A percentile compares a stretch with the other conserved stretches of the same genome.
Evolutionary conservation across 1,140 invertebrate species (phyloP).

Genomic region (Mycetomoellerius zeteki): DNA sequence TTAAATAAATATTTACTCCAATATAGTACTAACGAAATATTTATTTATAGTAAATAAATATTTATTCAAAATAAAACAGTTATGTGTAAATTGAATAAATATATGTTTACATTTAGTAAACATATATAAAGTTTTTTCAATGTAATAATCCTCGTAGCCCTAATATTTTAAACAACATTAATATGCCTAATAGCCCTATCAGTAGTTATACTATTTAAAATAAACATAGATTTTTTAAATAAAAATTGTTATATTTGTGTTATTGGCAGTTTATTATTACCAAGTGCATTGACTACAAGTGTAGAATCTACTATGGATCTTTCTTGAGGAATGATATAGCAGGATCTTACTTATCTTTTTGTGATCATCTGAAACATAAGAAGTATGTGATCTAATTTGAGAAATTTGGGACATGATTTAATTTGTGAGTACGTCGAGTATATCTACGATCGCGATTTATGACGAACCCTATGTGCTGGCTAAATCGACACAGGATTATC

Average conservation of each 20-base stretch:
- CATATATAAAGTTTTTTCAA: too few relatives aligned
- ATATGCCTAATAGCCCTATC: too few relatives aligned
- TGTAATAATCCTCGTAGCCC: too few relatives aligned
- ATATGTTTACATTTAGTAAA: too few relatives aligned
- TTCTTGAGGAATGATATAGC: background rate
- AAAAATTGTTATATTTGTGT: background rate
- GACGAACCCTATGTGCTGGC: background rate
- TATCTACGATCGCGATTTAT: background rate
- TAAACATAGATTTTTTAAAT: background rate
- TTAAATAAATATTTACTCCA: too few relatives aligned
- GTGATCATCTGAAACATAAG: background rate
- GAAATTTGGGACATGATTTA: constrained; percentile 4
- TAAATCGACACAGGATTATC: background rate
- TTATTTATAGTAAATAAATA: too few relatives aligned
- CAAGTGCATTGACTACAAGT: background rate
- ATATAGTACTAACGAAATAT: too few relatives aligned
- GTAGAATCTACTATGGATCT: background rate
- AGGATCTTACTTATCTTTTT: background rate
- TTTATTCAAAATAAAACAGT: too few relatives aligned
- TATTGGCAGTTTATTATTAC: background rate
- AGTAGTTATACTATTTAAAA: too few relatives aligned
- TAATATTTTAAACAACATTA: too few relatives aligned
- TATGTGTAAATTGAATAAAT: too few relatives aligned
- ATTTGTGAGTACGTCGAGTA: background rate
- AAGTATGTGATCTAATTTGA: background rate